Base-by-base conservation (phyloP, 2,113 vertebrate genomes). In the Gavialis gangeticus region DNA sequence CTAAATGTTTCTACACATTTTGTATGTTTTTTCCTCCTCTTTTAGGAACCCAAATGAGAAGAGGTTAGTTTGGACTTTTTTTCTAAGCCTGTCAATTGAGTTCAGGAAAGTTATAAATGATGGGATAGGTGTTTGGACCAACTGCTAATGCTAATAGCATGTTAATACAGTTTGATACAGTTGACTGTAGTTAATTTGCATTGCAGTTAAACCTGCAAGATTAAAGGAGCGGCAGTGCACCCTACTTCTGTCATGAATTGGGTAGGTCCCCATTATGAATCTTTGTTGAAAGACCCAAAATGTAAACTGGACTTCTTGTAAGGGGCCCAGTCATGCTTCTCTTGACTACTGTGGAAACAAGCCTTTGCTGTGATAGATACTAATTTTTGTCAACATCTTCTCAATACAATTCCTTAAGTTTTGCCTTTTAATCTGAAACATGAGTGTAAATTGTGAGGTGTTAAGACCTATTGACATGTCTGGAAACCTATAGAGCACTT, bases 351-450 rank as follows among this genome's bases (percentile, higher is more conserved):
- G 93, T 95, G 85, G 92, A 87, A 96, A 77, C 34, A 94, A 94
- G 95, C 77, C 95, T 85, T 84, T 67, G 82, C 94, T 88, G 64
- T 89, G 88, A 90, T 91, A 92, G 76, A 91, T 96, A 95, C 93
- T 94, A 94, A 87, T 94, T 96, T 96, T 97, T 95, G 56, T 77
- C 89, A 84, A 83, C 75, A 84, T 83, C 90, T 94, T 96, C 95
- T 96, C 87, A 93, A 62, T 16, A 96, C 83, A 95, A 82, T 94
- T 87, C 83, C 79, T 88, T 24, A 87, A 79, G 85, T 91, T 95
- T 88, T 87, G 82, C 84, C 73, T 82, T 87, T 95, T 94, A 88
- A 87, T 79, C 84, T 73, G 92, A 95, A 94, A 73, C 87, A 19
- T 79, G 92, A 95, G 91, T 83, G 87, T 85, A 93, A 97, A 92